phyloP scores from a whole-genome alignment of 2,888 invertebrate genomes.

The Patella caerulea region DNA sequence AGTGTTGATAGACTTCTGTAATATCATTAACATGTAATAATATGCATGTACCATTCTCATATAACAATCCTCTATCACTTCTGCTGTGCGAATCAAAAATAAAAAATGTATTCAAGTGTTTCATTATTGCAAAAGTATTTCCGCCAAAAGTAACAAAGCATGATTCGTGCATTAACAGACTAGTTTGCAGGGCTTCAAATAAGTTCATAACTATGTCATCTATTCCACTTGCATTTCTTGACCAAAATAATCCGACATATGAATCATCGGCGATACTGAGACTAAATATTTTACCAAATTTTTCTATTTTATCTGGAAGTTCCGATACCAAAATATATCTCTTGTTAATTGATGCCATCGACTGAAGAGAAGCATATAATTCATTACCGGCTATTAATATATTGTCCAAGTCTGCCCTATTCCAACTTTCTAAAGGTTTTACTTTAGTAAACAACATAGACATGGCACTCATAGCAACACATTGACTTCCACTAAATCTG shows the following conservation, averaged over 20 bases:
- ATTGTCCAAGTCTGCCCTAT: not conserved
- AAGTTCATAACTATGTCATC: not conserved
- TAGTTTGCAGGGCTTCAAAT: not conserved
- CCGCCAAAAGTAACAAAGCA: not conserved
- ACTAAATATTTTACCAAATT: no score
- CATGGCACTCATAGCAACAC: not conserved
- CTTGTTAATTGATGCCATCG: not conserved
- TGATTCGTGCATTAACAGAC: not conserved
- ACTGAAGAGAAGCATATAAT: not conserved
- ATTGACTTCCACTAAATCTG: not conserved
- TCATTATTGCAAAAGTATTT: constrained; percentile 1
- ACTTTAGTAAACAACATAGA: not conserved
- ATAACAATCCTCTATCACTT: not conserved
- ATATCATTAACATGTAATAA: not conserved
- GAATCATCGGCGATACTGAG: no score
- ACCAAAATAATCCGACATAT: no score
- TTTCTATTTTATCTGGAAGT: no score
- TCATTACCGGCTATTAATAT: not conserved
- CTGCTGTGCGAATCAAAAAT: not conserved
- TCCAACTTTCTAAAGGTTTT: not conserved
- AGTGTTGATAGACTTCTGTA: not conserved
- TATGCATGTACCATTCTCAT: not conserved
- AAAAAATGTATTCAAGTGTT: not conserved
- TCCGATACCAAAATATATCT: no score
- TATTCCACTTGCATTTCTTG: not conserved